These are phyloP conservation scores for Cheirogaleus major DNA, from an alignment of 2,797 vertebrate genomes.

Conservation along the genomic window DNA sequence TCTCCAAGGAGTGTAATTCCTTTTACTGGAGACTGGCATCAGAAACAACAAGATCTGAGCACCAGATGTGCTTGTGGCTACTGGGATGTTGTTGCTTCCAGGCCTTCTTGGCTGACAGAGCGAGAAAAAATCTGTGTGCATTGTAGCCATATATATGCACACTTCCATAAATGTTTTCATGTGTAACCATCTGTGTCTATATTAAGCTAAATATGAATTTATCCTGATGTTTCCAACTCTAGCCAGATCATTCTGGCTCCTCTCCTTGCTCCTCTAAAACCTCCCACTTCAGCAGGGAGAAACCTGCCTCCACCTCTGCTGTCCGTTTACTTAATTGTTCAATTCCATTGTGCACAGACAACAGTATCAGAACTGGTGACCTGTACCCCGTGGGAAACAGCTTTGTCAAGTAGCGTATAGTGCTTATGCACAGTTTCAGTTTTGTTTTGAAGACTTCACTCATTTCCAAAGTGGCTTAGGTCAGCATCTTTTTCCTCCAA, in stretches of 20 bases:
- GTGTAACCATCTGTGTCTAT: neutral
- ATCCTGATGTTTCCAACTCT: neutral
- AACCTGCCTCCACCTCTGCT: neutral
- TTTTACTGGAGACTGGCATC: neutral
- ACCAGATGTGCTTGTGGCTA: neutral
- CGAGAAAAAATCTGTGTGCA: neutral
- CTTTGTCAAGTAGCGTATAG: neutral
- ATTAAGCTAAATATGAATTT: neutral
- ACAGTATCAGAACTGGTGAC: too few relatives aligned
- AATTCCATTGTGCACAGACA: neutral
- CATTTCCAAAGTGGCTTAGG: neutral
- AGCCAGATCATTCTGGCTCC: neutral
- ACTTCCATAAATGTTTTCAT: neutral
- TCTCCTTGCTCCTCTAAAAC: neutral
- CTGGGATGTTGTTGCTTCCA: neutral
- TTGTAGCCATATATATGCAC: neutral
- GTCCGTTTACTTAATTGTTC: neutral
- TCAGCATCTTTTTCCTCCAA: neutral
- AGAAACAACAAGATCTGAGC: neutral
- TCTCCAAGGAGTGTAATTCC: neutral
- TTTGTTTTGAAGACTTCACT: neutral
- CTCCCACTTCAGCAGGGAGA: neutral
- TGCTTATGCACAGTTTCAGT: neutral
- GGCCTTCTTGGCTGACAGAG: neutral
- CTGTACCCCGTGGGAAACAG: neutral